Percentiles rank a stretch among this genome's conserved stretches.
Evolutionary conservation across 1,140 invertebrate species (phyloP).

Genomic region (Drosophila arizonae): DNA sequence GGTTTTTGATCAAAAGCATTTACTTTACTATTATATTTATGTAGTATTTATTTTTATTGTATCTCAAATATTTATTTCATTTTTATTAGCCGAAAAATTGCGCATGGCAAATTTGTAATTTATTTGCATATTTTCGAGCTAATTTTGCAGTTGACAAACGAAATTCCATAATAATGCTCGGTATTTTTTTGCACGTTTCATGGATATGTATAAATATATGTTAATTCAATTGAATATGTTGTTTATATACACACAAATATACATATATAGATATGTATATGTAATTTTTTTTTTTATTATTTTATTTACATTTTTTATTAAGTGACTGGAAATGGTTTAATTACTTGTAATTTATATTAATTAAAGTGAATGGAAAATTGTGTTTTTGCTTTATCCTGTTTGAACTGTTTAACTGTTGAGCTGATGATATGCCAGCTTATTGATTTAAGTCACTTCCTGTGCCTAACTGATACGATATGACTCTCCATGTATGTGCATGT

Average conservation of each 20-base stretch:
- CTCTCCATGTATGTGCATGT: background rate
- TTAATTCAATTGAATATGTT: slow-evolving; percentile 63
- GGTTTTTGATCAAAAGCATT: slow-evolving; percentile 20
- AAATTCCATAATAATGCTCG: slow-evolving; percentile 33
- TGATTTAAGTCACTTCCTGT: slow-evolving; percentile 71
- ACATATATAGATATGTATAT: background rate
- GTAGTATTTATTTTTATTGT: slow-evolving; percentile 26
- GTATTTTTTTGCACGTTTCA: slow-evolving; percentile 2
- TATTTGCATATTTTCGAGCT: slow-evolving; percentile 35
- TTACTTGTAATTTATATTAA: slow-evolving; percentile 61
- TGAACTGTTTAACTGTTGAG: slow-evolving; percentile 55
- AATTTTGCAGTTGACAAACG: slow-evolving; percentile 15
- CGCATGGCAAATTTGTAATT: slow-evolving; percentile 50
- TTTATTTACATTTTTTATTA: slow-evolving; percentile 51
- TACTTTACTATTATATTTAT: slow-evolving; percentile 22
- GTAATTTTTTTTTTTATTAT: slow-evolving; percentile 16
- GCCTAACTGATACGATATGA: slow-evolving; percentile 10
- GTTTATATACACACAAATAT: background rate
- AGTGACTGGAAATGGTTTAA: slow-evolving; percentile 73
- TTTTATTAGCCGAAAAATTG: slow-evolving; percentile 74
- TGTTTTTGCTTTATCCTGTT: slow-evolving; percentile 24
- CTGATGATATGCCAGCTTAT: slow-evolving; percentile 62
- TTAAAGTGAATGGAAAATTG: slow-evolving; percentile 40
- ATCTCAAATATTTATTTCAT: slow-evolving; percentile 24
- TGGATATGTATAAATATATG: slow-evolving; percentile 15